Base-by-base conservation (phyloP, 2,888 invertebrate species). In the Drosophila engyochracea region DNA sequence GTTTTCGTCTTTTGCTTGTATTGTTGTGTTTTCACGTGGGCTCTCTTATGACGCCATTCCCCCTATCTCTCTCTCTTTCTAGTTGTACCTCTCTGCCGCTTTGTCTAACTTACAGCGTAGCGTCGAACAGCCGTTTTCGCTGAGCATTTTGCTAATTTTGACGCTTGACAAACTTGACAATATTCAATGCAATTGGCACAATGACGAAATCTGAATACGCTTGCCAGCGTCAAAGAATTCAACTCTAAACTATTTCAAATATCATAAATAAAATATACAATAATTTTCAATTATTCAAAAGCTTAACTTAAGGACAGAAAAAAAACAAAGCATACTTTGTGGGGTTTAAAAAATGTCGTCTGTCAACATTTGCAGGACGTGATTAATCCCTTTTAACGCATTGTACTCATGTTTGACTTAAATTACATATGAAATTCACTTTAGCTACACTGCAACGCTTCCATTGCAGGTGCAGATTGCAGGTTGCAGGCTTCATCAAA, bases 111-210 rank as follows among this genome's bases (percentile, higher is more conserved):
- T 44, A 49, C 35, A 61, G 62, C 59, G 41, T 57, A 25, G 59
- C 77, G 51, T 54, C 35, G 49, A 61, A 75, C 30, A 37, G 22
- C 37, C 61, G 22, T 61, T 41, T 77, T 74, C 70, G 59, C 79
- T 86, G 73, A 74, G 33, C 49, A 64, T 59, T 71, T 71, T 69
- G 73, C 69, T 74, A 79, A 81, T 76, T 88, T 86, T 80, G 70
- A 75, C 80, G 85, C 83, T 76, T 89, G 70, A 85, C 74, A 82
- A 82, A 87, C 80, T 79, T 74, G 51, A 58, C 58, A 70, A 61
- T 55, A 25, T 47, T 49, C 9, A 19, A 28, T 49, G 41, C 16
- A 19, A 22, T 6, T 30, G 25, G 7, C 44, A 33, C 39, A 14
- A 31, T 55, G 19, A 14, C 51, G 69, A 76, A 59, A 54, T 9